These are phyloP conservation scores for Meliscaeva auricollis DNA, from an alignment of 2,888 invertebrate genomes.

Conservation along the genomic window DNA sequence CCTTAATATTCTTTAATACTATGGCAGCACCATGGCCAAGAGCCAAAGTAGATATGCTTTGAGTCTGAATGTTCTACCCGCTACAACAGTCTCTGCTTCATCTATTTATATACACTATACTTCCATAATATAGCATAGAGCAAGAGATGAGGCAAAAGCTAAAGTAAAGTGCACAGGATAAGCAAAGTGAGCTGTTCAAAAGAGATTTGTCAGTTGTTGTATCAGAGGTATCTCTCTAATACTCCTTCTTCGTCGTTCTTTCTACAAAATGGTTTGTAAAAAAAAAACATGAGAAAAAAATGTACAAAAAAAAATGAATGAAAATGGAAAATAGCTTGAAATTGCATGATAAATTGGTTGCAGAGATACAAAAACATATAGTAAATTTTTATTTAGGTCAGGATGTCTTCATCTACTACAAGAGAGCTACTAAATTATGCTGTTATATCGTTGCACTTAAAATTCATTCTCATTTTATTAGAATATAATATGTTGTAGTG, in stretches of 20 bases:
- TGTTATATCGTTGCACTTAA: constrained; percentile 23
- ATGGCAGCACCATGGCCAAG: neutral
- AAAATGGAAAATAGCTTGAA: constrained; percentile 25
- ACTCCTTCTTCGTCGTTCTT: neutral
- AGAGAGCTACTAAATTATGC: constrained; percentile 24
- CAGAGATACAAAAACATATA: constrained; percentile 43
- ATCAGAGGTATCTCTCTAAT: constrained; percentile 21
- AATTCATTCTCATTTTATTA: constrained; percentile 23
- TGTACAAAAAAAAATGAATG: constrained; percentile 5
- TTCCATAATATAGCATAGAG: neutral
- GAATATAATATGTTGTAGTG: neutral
- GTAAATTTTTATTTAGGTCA: constrained; percentile 58
- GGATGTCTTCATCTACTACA: constrained; percentile 19
- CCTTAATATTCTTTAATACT: constrained; percentile 70
- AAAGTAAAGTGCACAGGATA: constrained; percentile 68
- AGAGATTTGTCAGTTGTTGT: constrained; percentile 68
- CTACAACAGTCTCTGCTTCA: too few species aligned
- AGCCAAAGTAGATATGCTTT: constrained; percentile 6
- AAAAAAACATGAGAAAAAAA: neutral
- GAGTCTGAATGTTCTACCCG: too few species aligned
- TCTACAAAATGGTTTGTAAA: constrained; percentile 37
- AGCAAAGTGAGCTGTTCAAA: constrained; percentile 70
- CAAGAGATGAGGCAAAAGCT: constrained; percentile 30
- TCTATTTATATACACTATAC: too few species aligned
- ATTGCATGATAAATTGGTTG: constrained; percentile 64